Conservation (phyloP, 2,113 vertebrate species). For the Pholis gunnellus region DNA sequence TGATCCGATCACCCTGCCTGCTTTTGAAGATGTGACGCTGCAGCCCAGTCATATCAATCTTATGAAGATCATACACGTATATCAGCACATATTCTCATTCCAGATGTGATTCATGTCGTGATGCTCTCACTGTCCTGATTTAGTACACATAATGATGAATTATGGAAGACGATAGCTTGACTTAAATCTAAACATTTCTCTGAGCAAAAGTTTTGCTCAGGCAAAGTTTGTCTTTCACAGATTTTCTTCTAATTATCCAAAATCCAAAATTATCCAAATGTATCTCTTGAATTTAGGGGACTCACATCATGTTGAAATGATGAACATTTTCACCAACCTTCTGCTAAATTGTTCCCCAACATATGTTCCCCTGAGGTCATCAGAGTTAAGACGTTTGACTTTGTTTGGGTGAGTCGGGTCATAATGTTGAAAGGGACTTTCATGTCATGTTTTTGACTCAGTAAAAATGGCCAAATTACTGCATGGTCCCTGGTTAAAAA, state of each 20-base stretch:
- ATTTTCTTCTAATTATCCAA: not conserved
- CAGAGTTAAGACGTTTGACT: not conserved
- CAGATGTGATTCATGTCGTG: slow-evolving; percentile 31
- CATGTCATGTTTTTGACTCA: not conserved
- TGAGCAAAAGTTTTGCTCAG: not conserved
- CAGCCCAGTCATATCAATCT: slow-evolving; percentile 49
- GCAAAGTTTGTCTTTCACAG: not conserved
- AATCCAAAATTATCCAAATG: no score
- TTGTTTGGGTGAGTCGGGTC: not conserved
- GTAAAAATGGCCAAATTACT: not conserved
- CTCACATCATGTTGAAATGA: not conserved
- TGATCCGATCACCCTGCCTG: slow-evolving; percentile 85
- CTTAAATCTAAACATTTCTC: not conserved
- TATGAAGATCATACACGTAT: slow-evolving; percentile 29
- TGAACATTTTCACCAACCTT: not conserved
- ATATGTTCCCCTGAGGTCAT: not conserved
- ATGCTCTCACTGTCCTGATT: slow-evolving; percentile 8
- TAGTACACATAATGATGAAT: not conserved
- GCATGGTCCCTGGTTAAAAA: not conserved
- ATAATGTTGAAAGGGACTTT: not conserved
- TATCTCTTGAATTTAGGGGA: not conserved
- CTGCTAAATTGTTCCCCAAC: not conserved
- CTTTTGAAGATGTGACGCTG: slow-evolving; percentile 94
- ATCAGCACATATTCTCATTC: slow-evolving; percentile 16
- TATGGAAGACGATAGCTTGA: slow-evolving; percentile 1